phyloP scores from a whole-genome alignment of 1,140 invertebrate genomes.

The Atta cephalotes region DNA sequence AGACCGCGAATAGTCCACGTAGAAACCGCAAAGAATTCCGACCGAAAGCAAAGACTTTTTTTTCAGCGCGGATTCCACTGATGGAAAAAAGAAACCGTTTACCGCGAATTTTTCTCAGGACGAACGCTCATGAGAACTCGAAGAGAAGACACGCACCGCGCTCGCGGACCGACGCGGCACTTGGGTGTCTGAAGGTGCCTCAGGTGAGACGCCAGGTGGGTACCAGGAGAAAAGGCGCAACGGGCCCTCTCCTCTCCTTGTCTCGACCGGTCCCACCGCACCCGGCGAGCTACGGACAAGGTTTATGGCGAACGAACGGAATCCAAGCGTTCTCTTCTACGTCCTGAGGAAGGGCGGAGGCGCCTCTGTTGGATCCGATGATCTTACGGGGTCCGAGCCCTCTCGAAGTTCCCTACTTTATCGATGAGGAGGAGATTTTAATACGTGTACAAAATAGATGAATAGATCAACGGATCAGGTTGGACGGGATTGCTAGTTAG shows the following conservation, averaged over 20 bases:
- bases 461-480: neutral
- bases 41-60: neutral
- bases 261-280: constrained; percentile 50
- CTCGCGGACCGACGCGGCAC: constrained; percentile 72
- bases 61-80: neutral
- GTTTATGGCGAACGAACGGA: constrained; percentile 71
- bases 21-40: constrained; percentile 1
- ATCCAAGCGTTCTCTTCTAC: constrained; percentile 57
- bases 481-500: neutral
- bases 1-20: neutral
- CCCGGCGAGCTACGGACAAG: constrained; percentile 64
- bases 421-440: neutral
- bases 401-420: constrained; percentile 52
- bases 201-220: constrained; percentile 82
- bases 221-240: constrained; percentile 76
- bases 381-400: constrained; percentile 23
- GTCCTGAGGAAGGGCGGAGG: constrained; percentile 64
- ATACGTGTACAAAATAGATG: neutral
- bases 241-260: constrained; percentile 58
- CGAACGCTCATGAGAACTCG: constrained; percentile 52
- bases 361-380: constrained; percentile 63
- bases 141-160: constrained; percentile 61
- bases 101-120: constrained; percentile 19
- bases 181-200: constrained; percentile 66
- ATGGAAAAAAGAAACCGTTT: neutral